Evolutionary conservation across 2,888 invertebrate genomes (phyloP).

Genomic region (Meta bourneti): DNA sequence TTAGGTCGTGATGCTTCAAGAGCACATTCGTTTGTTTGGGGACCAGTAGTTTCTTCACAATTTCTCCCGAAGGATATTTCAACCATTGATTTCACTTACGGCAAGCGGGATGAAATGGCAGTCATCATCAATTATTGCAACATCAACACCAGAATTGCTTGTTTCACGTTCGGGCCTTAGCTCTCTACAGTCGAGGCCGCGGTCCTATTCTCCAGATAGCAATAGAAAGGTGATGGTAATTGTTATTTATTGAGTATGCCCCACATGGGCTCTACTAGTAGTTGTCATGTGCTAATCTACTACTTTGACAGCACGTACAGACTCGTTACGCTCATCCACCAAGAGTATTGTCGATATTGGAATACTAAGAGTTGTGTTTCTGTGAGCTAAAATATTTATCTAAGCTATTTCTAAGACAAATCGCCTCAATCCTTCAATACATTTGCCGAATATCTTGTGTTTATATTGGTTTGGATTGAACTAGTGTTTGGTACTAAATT

Average conservation of each 20-base stretch:
- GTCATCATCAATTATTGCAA: conserved; percentile 67
- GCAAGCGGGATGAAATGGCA: conserved; percentile 49
- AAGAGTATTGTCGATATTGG: no score
- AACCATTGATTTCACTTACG: conserved; percentile 68
- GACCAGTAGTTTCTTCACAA: conserved; percentile 36
- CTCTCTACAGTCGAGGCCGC: not conserved
- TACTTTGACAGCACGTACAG: not conserved
- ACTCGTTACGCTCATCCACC: no score
- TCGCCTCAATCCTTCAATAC: no score
- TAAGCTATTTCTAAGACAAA: no score
- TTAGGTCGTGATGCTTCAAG: not conserved
- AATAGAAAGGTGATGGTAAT: conserved; percentile 51
- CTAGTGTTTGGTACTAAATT: no score
- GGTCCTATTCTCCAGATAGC: conserved; percentile 47
- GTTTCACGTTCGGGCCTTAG: not conserved
- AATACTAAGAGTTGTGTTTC: no score
- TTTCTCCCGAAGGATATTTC: conserved; percentile 44
- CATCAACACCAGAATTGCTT: conserved; percentile 49
- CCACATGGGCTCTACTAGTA: not conserved
- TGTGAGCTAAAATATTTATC: no score
- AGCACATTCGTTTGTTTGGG: not conserved
- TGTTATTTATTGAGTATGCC: conserved; percentile 56
- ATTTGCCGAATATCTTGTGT: no score
- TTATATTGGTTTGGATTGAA: no score
- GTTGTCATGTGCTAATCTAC: not conserved